Evolutionary conservation across 2,888 invertebrate genomes (phyloP), one percentile per base, ranked within the genome.

Genomic region (Ectemnius continuus): DNA sequence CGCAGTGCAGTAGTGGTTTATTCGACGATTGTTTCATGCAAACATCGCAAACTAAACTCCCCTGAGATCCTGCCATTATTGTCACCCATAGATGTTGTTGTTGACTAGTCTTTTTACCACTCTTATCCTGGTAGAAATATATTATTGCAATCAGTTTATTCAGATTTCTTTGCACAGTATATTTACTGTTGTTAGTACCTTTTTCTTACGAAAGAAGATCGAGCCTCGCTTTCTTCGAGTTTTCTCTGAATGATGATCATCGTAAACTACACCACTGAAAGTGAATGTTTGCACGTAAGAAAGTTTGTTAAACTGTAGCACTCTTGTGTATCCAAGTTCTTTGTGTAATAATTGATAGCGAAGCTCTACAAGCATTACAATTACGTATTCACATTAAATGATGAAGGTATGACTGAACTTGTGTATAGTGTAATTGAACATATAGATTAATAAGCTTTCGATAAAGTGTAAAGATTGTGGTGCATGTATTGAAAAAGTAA

Each of bases 171-270:
- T 45, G n/a, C 14, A 28, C n/a, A 20, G 5, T 56, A 47, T 36
- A 36, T 36, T 11, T 36, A 11, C 1, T 56, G n/a, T 56, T 67
- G n/a, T 18, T 0, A 80, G 81, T 88, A 93, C 97, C 94, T 97
- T 97, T 91, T 97, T 97, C 92, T 97, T 97, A 81, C 97, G 94
- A 90, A 97, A 97, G 93, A 97, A 97, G 73, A 97, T 92, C 82
- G 97, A 97, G 67, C 97, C 97, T 64, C 97, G 93, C 92, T 97
- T 97, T 83, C 97, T 93, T 85, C 97, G 92, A 59, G 89, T 90
- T 89, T 97, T 97, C 87, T 96, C 96, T 20, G 96, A 94, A 88
- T 96, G 95, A 87, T 95, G 95, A 86, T 95, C 95, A 83, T 94
- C 92, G 71, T 91, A 91, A 11, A 82, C 85, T 23, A 84, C 76